These are phyloP conservation scores for Drosophila kanapiae DNA, from an alignment of 1,140 invertebrate species.

Conservation along the genomic window DNA sequence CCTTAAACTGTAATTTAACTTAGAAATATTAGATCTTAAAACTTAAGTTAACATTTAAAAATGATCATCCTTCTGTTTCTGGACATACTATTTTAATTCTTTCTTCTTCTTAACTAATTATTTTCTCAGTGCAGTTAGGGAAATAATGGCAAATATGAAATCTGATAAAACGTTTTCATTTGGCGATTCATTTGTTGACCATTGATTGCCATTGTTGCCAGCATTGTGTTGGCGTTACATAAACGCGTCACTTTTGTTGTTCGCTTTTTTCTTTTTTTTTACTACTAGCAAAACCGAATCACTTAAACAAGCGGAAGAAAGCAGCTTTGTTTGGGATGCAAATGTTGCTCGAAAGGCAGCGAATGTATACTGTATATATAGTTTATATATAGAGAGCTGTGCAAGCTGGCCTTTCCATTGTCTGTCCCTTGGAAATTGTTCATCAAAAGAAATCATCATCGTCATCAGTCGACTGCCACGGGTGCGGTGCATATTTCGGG, in stretches of 20 bases:
- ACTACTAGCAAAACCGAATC: slow-evolving; percentile 27
- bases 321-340: slow-evolving; percentile 54
- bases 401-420: slow-evolving; percentile 48
- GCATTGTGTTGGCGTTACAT: slow-evolving; percentile 37
- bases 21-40: not conserved
- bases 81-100: too few species aligned
- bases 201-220: slow-evolving; percentile 40
- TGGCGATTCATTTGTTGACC: slow-evolving; percentile 35
- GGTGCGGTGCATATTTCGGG: slow-evolving; percentile 22
- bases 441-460: slow-evolving; percentile 67
- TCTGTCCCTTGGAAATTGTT: slow-evolving; percentile 54
- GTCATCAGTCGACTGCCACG: slow-evolving; percentile 40
- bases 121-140: slow-evolving; percentile 1
- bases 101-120: not conserved
- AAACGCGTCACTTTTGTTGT: slow-evolving; percentile 28
- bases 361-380: slow-evolving; percentile 5
- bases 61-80: not conserved
- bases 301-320: slow-evolving; percentile 50
- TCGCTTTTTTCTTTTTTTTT: not conserved
- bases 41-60: not conserved
- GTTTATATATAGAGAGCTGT: slow-evolving; percentile 24
- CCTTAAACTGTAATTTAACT: too few species aligned
- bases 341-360: slow-evolving; percentile 19
- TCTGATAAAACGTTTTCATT: slow-evolving; percentile 45
- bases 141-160: slow-evolving; percentile 30